Evolutionary conservation across 2,888 invertebrate species (phyloP).

Genomic region (Nemurella pictetii): DNA sequence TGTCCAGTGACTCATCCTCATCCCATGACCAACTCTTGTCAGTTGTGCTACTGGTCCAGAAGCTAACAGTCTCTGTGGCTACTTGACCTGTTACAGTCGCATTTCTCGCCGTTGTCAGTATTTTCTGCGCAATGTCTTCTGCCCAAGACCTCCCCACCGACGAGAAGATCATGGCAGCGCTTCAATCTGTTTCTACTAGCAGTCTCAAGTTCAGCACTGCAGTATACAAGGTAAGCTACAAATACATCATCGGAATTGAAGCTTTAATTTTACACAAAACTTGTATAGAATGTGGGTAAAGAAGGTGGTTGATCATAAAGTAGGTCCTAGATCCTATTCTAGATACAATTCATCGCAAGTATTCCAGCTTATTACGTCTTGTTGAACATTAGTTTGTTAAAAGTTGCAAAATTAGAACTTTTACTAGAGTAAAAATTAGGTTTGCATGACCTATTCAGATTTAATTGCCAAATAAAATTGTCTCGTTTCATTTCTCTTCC

Average conservation of each 20-base stretch:
- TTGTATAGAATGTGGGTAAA: neutral
- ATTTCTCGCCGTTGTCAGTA: constrained; percentile 7
- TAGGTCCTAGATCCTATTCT: too few species aligned
- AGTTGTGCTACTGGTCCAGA: neutral
- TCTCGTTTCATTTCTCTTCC: too few species aligned
- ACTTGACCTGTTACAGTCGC: constrained; percentile 27
- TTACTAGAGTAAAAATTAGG: too few species aligned
- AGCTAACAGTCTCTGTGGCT: neutral
- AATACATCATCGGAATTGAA: neutral
- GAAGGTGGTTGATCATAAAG: too few species aligned
- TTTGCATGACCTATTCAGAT: neutral
- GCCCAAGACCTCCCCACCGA: neutral
- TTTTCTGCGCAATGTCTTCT: constrained; percentile 9
- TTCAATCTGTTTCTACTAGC: constrained; percentile 35
- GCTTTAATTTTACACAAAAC: neutral
- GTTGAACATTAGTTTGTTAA: too few species aligned
- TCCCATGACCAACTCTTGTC: neutral
- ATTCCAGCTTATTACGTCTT: too few species aligned
- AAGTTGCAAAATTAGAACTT: too few species aligned
- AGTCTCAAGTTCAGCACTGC: constrained; percentile 42
- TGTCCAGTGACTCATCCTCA: neutral
- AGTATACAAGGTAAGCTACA: constrained; percentile 32
- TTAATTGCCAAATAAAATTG: too few species aligned
- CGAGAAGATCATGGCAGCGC: neutral
- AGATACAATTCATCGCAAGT: too few species aligned